Conservation (phyloP, 2,888 invertebrate species). For the Petrolisthes manimaculis region DNA sequence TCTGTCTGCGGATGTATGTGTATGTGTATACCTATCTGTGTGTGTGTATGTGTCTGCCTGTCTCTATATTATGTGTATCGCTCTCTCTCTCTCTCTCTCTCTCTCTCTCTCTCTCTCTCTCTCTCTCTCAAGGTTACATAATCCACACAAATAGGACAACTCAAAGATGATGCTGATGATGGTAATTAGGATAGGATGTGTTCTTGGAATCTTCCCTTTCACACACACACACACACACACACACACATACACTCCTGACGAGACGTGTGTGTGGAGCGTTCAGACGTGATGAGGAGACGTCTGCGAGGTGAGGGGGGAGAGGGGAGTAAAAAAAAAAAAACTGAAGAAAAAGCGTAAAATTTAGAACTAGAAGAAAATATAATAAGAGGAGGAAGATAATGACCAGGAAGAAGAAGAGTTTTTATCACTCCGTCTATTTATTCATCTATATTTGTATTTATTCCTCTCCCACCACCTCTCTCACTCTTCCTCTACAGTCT, state of each 20-base stretch:
- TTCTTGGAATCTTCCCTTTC: no score
- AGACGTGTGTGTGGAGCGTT: neutral
- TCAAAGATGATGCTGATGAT: neutral
- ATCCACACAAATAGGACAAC: neutral
- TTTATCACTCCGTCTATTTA: no score
- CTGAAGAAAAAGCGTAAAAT: neutral
- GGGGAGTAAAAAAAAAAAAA: neutral
- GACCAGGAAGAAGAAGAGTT: neutral
- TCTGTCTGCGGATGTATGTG: conserved; percentile 32
- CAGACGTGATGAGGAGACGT: neutral
- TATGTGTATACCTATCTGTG: conserved; percentile 26
- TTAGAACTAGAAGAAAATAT: neutral
- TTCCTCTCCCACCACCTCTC: neutral
- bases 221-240: neutral
- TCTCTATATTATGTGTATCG: neutral
- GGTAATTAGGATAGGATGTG: no score
- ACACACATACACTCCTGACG: neutral
- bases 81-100: no score
- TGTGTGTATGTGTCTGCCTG: conserved; percentile 30
- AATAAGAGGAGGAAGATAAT: neutral
- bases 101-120: no score
- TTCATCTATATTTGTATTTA: neutral
- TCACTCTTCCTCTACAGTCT: neutral
- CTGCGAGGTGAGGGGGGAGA: neutral
- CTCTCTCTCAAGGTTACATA: neutral